Conservation (phyloP, 1,140 invertebrate species). For the Brachionus sp. region DNA sequence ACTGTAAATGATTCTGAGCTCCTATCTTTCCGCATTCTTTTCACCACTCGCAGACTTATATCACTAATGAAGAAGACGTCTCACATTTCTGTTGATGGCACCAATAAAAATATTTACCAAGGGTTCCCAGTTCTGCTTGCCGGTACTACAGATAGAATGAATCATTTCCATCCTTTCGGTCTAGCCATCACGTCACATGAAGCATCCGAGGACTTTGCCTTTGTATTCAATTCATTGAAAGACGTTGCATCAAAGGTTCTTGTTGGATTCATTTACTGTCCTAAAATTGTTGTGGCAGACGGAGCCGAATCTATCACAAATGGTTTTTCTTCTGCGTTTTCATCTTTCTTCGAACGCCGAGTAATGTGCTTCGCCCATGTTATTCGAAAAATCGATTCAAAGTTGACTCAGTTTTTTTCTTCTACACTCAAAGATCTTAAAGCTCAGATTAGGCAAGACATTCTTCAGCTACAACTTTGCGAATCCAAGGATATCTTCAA, state of each 20-base stretch:
- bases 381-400: not conserved
- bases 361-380: not conserved
- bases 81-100: not conserved
- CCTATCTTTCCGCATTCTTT: no score
- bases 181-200: not conserved
- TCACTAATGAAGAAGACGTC: not conserved
- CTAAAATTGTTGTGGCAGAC: not conserved
- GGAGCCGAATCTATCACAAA: not conserved
- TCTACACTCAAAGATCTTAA: not conserved
- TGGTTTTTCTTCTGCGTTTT: not conserved
- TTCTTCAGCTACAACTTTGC: not conserved
- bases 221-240: not conserved
- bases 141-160: not conserved
- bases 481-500: not conserved
- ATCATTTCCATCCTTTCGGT: not conserved
- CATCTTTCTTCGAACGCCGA: not conserved
- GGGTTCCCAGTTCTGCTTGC: not conserved
- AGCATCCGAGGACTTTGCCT: not conserved
- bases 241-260: not conserved
- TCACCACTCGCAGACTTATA: not conserved
- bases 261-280: not conserved
- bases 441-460: not conserved
- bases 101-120: not conserved
- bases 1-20: no score
- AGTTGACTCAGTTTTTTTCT: slow-evolving; percentile 9